phyloP scores from a whole-genome alignment of 2,113 vertebrate genomes.

The Xyrauchen texanus region DNA sequence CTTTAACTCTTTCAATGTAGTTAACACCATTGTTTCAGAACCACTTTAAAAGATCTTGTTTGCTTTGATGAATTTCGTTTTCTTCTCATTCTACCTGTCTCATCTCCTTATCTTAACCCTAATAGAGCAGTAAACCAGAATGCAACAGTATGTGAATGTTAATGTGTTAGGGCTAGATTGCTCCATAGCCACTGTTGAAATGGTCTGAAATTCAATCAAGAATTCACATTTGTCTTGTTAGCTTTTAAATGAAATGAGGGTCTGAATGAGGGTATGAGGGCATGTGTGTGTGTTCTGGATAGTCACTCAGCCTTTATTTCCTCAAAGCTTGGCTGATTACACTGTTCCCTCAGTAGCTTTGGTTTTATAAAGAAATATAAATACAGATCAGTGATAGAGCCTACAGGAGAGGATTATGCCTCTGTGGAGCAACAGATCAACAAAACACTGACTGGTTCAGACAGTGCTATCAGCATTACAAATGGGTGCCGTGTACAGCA shows the following conservation, averaged over 20 bases:
- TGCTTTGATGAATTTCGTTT: conserved; percentile 10
- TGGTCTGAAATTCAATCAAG: neutral
- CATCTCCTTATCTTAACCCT: neutral
- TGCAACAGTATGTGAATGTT: neutral
- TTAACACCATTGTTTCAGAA: neutral
- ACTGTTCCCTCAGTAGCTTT: neutral
- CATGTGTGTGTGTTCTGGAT: neutral
- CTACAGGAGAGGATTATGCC: neutral
- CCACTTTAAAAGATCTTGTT: neutral
- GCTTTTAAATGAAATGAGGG: neutral
- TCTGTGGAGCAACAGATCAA: neutral
- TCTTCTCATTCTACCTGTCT: conserved; percentile 24
- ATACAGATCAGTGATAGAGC: conserved; percentile 16
- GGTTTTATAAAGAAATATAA: conserved; percentile 12
- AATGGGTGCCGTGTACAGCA: neutral
- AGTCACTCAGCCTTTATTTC: neutral
- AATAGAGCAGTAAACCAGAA: neutral
- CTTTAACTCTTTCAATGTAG: neutral
- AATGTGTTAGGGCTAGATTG: conserved; percentile 9
- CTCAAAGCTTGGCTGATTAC: conserved; percentile 3
- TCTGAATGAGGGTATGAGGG: neutral
- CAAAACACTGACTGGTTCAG: neutral
- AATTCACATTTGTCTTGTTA: neutral
- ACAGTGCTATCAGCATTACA: neutral
- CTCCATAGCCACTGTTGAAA: neutral